Base-by-base conservation (phyloP, 2,888 invertebrate genomes). In the Neoitamus cyanurus region DNA sequence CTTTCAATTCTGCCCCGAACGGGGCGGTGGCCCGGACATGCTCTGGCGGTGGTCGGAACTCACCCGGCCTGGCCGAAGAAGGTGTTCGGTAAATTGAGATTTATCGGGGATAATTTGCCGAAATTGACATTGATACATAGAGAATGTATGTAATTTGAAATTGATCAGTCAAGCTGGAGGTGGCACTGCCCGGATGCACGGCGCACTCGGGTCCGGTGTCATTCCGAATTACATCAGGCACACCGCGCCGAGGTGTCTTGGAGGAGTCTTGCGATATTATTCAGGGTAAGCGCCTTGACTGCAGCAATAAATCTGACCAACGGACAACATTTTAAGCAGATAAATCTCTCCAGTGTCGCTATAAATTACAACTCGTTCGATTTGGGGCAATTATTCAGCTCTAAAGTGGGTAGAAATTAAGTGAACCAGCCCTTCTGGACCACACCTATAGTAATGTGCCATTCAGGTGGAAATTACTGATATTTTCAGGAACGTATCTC, bases 71-170 rank as follows among this genome's bases (percentile, higher is more conserved):
- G 30, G 28, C 36, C 82, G 58, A 58, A n/a, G n/a, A 58, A 83
- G 73, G 83, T 83, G 83, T 83, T 58, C 83, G 58, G 83, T 83
- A 83, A 83, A 83, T 83, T 73, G 73, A 83, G 83, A 83, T 83
- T 83, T 83, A 83, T 83, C 58, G 83, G 36, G 72, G 36, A 83
- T 83, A 83, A 83, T 83, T 73, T 83, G 72, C 42, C 48, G n/a
- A 58, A 73, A 83, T 75, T 83, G 83, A 83, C 83, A 83, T 31
- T 83, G 83, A 83, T 83, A 83, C 83, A 83, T 83, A 83, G 83
- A 69, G 82, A 37, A 82, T 69, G 69, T 82, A 82, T 37, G 69
- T 82, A 82, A 82, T 82, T 82, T 82, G 69, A 69, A 69, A 68
- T 82, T 82, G 82, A 82, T 82, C 68, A 82, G 82, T 69, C 82